Conservation (phyloP, 2,797 vertebrate genomes). For the Premnoplex brunnescens region DNA sequence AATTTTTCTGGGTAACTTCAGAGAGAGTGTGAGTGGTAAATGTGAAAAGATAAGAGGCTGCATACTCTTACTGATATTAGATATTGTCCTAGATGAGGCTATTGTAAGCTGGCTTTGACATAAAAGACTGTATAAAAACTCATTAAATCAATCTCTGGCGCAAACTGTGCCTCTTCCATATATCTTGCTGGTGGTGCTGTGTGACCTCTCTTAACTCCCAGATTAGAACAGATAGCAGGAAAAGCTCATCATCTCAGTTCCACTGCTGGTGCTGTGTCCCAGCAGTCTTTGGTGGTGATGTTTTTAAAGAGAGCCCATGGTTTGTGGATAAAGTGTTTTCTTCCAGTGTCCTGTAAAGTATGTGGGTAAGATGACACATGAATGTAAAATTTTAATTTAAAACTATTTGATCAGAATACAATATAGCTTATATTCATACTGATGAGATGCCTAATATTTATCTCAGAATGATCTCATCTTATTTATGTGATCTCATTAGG, state of each 20-base stretch:
- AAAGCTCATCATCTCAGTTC: background rate
- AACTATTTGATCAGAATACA: background rate
- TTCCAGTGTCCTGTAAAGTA: background rate
- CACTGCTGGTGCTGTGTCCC: background rate
- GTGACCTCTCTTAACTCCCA: background rate
- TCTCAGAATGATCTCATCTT: background rate
- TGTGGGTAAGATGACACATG: background rate
- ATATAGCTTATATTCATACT: background rate
- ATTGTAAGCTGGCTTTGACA: background rate
- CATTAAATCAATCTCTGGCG: background rate
- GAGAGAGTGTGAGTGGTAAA: background rate
- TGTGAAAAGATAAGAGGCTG: constrained; percentile 1
- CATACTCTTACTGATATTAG: background rate
- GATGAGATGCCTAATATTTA: background rate
- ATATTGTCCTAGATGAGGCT: background rate
- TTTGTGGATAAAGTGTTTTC: background rate
- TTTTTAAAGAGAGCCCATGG: background rate
- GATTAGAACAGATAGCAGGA: background rate
- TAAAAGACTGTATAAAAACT: background rate
- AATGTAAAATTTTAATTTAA: background rate
- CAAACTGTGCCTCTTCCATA: background rate
- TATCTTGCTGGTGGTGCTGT: background rate
- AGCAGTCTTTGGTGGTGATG: background rate
- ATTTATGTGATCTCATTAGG: background rate
- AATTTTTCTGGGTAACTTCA: background rate